phyloP scores from a whole-genome alignment of 2,113 vertebrate genomes.

The Anthoscopus minutus region DNA sequence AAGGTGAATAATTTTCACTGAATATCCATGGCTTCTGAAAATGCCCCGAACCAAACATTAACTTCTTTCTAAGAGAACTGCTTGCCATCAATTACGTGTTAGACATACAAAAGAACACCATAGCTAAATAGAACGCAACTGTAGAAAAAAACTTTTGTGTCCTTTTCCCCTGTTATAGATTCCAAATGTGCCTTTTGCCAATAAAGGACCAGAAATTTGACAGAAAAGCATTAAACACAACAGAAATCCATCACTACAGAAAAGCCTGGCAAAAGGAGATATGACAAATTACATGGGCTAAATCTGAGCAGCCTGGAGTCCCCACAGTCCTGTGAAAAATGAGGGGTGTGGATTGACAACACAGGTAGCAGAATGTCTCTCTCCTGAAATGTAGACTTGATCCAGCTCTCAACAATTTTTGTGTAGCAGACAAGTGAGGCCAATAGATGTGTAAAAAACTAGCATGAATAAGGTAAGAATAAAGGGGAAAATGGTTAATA shows the following conservation, averaged over 20 bases:
- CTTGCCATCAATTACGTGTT: background rate
- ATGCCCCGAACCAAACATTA: background rate
- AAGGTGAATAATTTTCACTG: background rate
- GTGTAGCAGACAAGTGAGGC: background rate
- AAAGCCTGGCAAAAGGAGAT: conserved; percentile 24
- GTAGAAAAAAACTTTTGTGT: background rate
- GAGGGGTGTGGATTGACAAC: background rate
- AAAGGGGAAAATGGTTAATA: background rate
- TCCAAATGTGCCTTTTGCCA: conserved; percentile 23
- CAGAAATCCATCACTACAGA: conserved; percentile 7
- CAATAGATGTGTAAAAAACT: background rate
- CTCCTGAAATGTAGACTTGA: background rate
- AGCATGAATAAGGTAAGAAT: background rate
- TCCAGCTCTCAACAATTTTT: background rate
- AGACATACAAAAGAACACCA: background rate
- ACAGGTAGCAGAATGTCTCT: background rate
- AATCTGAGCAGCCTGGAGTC: conserved; percentile 20
- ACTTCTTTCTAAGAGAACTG: background rate
- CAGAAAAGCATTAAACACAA: background rate
- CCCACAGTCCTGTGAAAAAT: background rate
- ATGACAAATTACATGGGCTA: conserved; percentile 14
- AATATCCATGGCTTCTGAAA: background rate
- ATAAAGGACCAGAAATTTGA: background rate
- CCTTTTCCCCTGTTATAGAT: background rate
- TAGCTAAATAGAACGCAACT: background rate